Percentiles rank a stretch among this genome's conserved stretches.
Evolutionary conservation across 1,140 invertebrate genomes (phyloP).

Genomic region (Diorhabda carinulata): DNA sequence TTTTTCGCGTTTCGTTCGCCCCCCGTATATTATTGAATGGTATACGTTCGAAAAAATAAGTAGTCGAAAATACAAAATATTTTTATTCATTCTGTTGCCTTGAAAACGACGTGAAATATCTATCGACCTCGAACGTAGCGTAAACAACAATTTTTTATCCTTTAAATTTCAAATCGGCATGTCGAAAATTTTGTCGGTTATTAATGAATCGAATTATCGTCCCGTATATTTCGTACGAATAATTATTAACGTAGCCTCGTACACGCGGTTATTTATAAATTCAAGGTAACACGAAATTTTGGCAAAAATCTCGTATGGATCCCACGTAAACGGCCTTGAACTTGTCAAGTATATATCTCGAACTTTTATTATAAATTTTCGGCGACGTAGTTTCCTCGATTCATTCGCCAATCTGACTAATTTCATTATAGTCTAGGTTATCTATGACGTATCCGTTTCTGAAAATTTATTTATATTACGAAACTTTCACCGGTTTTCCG

Average conservation of each 20-base stretch:
- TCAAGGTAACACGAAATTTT: constrained; percentile 17
- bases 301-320: constrained; percentile 23
- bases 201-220: background rate
- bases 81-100: constrained; percentile 6
- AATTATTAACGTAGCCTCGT: background rate
- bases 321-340: constrained; percentile 26
- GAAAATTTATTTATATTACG: too few relatives aligned
- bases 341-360: constrained; percentile 24
- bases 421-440: too few relatives aligned
- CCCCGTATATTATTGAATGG: too few relatives aligned
- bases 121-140: constrained; percentile 6
- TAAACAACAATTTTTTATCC: constrained; percentile 11
- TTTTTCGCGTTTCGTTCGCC: too few relatives aligned
- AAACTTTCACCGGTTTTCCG: too few relatives aligned
- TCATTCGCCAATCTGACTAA: background rate
- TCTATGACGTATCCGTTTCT: too few relatives aligned
- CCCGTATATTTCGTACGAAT: too few relatives aligned
- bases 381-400: constrained; percentile 24
- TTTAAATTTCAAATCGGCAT: background rate
- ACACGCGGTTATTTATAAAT: constrained; percentile 11
- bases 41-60: too few relatives aligned
- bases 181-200: background rate
- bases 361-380: constrained; percentile 17
- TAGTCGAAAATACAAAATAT: background rate
- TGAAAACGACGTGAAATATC: constrained; percentile 9